phyloP scores from a whole-genome alignment of 1,140 invertebrate genomes.

The Bombus cullumanus region DNA sequence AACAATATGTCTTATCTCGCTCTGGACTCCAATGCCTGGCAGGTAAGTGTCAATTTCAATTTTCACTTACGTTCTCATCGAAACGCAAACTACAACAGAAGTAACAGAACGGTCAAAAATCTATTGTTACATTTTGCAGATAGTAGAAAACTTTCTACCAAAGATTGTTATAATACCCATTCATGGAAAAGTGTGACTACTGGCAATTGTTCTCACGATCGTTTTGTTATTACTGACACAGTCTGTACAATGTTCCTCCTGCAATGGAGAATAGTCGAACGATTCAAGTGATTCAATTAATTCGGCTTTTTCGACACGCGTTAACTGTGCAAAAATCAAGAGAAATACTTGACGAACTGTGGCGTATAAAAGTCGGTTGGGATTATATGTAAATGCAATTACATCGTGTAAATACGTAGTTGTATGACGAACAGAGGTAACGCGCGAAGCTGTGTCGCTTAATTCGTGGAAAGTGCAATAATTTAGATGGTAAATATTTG shows the following conservation, averaged over 20 bases:
- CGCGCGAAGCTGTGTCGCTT: neutral
- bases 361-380: neutral
- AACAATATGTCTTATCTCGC: constrained; percentile 81
- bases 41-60: constrained; percentile 72
- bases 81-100: no score
- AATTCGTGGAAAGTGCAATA: constrained; percentile 9
- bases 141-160: neutral
- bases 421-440: neutral
- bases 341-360: neutral
- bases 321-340: neutral
- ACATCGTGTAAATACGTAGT: constrained; percentile 16
- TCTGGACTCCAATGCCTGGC: constrained; percentile 81
- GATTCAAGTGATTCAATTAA: neutral
- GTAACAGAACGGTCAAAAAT: neutral
- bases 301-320: neutral
- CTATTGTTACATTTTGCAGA: neutral
- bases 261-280: neutral
- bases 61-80: neutral
- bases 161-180: neutral
- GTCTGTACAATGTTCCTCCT: neutral
- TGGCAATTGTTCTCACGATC: neutral
- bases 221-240: neutral
- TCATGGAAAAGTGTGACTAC: neutral
- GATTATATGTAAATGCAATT: constrained; percentile 27
- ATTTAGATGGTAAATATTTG: constrained; percentile 33